Conservation (phyloP, 2,113 vertebrate species). For the Lepisosteus oculatus region DNA sequence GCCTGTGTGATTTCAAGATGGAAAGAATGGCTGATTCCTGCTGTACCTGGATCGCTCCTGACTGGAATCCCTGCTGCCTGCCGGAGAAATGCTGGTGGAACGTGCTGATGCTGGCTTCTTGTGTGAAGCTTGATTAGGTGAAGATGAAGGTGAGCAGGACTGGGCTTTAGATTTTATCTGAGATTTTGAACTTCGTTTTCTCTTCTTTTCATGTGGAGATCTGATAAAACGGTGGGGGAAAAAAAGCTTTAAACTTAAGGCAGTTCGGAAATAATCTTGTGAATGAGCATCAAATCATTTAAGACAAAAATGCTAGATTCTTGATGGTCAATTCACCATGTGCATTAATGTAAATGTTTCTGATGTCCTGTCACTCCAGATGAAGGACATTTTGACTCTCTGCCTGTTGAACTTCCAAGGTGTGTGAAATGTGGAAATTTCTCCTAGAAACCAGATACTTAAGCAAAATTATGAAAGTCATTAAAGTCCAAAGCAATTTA, state of each 20-base stretch:
- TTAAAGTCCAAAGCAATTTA: not conserved
- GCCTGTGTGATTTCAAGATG: no score
- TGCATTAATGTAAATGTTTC: no score
- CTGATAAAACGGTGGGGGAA: conserved; percentile 34
- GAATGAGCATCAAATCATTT: no score
- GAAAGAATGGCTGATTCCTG: no score
- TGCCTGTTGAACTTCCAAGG: no score
- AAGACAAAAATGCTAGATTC: no score
- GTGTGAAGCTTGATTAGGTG: conserved; percentile 68
- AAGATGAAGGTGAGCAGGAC: conserved; percentile 72
- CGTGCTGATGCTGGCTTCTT: conserved; percentile 58
- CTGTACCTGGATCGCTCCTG: conserved; percentile 81
- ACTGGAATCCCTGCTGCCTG: conserved; percentile 87
- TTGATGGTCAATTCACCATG: no score
- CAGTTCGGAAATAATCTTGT: no score
- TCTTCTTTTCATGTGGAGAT: conserved; percentile 81
- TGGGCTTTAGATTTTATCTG: conserved; percentile 68
- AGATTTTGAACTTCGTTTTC: conserved; percentile 68
- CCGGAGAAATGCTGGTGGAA: conserved; percentile 78
- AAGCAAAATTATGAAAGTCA: not conserved
- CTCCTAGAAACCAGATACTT: not conserved
- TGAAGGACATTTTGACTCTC: no score
- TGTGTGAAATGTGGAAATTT: no score
- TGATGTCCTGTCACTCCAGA: no score
- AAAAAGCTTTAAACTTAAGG: not conserved